Conservation (phyloP, 2,797 vertebrate genomes). For the Brachymystax lenok region DNA sequence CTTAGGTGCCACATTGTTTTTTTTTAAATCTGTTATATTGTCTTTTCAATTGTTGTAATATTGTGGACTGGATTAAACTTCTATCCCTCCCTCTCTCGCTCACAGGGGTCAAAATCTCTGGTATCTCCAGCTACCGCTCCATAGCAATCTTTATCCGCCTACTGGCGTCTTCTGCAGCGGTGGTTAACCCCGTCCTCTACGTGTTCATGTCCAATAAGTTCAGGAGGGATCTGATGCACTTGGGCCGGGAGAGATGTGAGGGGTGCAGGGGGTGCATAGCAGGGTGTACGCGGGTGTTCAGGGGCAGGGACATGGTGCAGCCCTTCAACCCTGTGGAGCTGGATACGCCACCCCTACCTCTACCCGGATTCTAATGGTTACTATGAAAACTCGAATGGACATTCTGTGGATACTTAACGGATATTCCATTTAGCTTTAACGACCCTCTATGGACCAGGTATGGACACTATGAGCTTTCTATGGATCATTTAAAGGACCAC, state of each 20-base stretch:
- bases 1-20: background rate
- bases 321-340: conserved; percentile 65
- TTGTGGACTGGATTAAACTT: background rate
- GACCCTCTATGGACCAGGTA: background rate
- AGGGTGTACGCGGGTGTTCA: conserved; percentile 43
- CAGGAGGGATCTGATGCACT: conserved; percentile 63
- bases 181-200: conserved; percentile 78
- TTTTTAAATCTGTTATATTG: background rate
- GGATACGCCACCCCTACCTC: conserved; percentile 50
- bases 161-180: conserved; percentile 71
- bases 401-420: background rate
- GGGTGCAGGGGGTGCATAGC: conserved; percentile 46
- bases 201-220: conserved; percentile 78
- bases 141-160: conserved; percentile 68
- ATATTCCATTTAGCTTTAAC: background rate
- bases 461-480: background rate
- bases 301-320: conserved; percentile 61
- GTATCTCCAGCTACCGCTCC: conserved; percentile 27
- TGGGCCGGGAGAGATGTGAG: conserved; percentile 54
- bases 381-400: background rate
- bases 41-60: background rate
- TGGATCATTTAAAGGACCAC: background rate
- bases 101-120: conserved; percentile 39
- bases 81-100: conserved; percentile 49
- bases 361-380: conserved; percentile 15